Evolutionary conservation across 1,140 invertebrate species (phyloP).

Genomic region (Chlorops oryzae): DNA sequence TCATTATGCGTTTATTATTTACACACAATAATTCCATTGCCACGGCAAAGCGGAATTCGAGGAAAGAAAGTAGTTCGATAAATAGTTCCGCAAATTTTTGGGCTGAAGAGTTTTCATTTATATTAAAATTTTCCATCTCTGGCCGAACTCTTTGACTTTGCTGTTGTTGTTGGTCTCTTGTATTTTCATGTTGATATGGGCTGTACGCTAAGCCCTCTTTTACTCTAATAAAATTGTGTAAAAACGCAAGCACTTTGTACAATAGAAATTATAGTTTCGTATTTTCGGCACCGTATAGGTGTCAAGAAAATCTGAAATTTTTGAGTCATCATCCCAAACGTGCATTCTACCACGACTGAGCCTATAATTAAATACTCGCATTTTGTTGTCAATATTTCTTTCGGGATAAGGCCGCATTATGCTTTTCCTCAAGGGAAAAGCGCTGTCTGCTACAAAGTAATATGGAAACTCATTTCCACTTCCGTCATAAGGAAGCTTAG

Average conservation of each 20-base stretch:
- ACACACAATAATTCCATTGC: no score
- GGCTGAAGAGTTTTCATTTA: background rate
- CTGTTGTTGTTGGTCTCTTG: background rate
- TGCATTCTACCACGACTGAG: background rate
- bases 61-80: no score
- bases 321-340: background rate
- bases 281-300: conserved; percentile 1
- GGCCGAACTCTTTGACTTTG: background rate
- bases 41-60: no score
- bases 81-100: background rate
- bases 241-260: background rate
- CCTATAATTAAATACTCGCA: background rate
- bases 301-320: background rate
- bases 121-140: background rate
- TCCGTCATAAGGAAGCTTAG: background rate
- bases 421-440: background rate
- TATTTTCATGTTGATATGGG: background rate
- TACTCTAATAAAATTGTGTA: background rate
- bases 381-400: background rate
- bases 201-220: background rate
- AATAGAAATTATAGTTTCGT: background rate
- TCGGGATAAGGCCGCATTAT: background rate
- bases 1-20: no score
- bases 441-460: background rate
- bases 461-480: background rate